phyloP scores from a whole-genome alignment of 2,797 vertebrate species.

The Coracias cyanogaster region DNA sequence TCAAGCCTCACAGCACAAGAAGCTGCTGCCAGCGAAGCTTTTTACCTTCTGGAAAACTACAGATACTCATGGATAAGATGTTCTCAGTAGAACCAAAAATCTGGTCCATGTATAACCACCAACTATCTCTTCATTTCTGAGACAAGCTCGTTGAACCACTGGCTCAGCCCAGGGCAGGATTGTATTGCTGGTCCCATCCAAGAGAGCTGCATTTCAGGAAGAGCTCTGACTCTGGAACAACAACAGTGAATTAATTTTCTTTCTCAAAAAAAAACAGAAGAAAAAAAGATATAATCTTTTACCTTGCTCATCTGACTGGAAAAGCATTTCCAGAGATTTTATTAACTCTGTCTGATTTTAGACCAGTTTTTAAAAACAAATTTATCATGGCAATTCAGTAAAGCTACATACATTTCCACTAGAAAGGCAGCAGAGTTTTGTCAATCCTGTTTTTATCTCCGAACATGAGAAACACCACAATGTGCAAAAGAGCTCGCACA shows the following conservation, averaged over 20 bases:
- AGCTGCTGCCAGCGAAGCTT: conserved; percentile 2
- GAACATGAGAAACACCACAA: not conserved
- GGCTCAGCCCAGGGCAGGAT: not conserved
- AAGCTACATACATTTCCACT: not conserved
- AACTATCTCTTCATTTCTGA: not conserved
- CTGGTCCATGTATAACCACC: not conserved
- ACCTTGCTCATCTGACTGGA: not conserved
- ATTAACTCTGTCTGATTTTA: not conserved
- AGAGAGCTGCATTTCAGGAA: not conserved
- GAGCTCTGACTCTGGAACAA: not conserved
- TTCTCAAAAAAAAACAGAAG: not conserved
- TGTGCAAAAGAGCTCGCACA: not conserved
- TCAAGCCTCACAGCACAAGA: not conserved
- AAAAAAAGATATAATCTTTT: not conserved
- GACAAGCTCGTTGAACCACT: not conserved
- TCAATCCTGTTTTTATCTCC: not conserved
- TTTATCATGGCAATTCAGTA: not conserved
- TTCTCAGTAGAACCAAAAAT: not conserved
- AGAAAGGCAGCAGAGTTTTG: not conserved
- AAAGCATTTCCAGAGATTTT: not conserved
- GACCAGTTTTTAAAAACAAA: not conserved
- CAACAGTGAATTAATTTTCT: not conserved
- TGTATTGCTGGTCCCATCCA: not conserved
- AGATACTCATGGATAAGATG: not conserved
- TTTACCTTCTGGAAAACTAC: not conserved